Base-by-base conservation (phyloP, 2,797 vertebrate genomes). In the Sphaeramia orbicularis region DNA sequence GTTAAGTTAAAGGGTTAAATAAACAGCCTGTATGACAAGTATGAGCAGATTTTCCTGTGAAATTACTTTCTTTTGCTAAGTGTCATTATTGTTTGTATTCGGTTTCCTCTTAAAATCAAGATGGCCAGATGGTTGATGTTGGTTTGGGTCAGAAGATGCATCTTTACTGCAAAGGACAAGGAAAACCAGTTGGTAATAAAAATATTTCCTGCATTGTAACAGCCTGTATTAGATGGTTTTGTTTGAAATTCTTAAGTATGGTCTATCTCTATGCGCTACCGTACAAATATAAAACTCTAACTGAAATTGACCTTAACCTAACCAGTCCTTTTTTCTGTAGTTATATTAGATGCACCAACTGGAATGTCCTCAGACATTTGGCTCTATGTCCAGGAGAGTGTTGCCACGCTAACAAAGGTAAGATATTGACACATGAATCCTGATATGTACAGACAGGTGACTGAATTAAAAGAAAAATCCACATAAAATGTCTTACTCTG, bases 341-440 rank as follows among this genome's bases (percentile, higher is more conserved):
- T 95, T 13, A 62, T 95, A 58, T 88, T 95, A 43, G 95, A 95
- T 70, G 84, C 94, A 37, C 94, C 94, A 6, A 90, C 95, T 19
- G 95, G 95, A 36, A 93, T 89, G 91, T 94, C 94, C n/a, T 94
- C 94, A 44, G 95, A 95, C 24, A 56, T 94, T 62, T 95, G 95
- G 95, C 69, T 92, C 65, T 81, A 93, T 54, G 86, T 95, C 53
- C 94, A 95, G 66, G 91, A 95, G 40, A 92, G 73, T 51, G 65
- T 95, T 43, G 86, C 95, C n/a, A 77, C 78, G 42, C 15, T 89
- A 54, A 95, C 94, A 67, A 94, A 81, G 93, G 95, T 94, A 41
- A 71, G 84, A 6, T 44, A 40, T 53, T 45, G 0, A 47, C 14
- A 32, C 16, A 10, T 2, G 4, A 54, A 40, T 38, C 24, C 5